Evolutionary conservation across 2,888 invertebrate genomes (phyloP).

Genomic region (Gnatocerus cornutus): DNA sequence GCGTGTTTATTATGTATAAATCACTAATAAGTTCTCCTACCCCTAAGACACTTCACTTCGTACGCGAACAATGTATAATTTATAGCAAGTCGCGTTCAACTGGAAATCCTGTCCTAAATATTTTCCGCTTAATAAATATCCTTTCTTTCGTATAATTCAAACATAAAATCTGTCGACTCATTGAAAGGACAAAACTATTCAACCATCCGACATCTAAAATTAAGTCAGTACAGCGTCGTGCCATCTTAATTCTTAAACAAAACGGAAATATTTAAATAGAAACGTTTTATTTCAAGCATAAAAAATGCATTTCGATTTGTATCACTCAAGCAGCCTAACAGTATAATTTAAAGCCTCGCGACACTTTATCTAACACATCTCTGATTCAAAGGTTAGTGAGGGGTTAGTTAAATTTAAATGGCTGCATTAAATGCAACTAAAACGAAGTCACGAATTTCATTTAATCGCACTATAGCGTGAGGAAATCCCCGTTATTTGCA

Average conservation of each 20-base stretch:
- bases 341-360: background rate
- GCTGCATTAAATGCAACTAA: constrained; percentile 44
- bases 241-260: background rate
- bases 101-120: constrained; percentile 5
- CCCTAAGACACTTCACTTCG: constrained; percentile 15
- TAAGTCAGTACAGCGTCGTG: background rate
- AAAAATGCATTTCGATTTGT: too few relatives aligned
- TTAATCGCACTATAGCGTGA: constrained; percentile 46
- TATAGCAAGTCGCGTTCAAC: constrained; percentile 5
- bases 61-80: constrained; percentile 16
- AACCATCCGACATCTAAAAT: background rate
- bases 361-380: constrained; percentile 24
- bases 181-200: background rate
- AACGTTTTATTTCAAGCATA: background rate
- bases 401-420: constrained; percentile 36
- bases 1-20: constrained; percentile 36
- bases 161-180: constrained; percentile 14
- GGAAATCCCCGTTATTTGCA: constrained; percentile 42
- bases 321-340: too few relatives aligned
- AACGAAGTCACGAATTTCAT: constrained; percentile 41
- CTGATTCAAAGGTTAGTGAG: constrained; percentile 31
- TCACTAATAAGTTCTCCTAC: constrained; percentile 24
- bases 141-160: constrained; percentile 13
- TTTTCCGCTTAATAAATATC: constrained; percentile 8
- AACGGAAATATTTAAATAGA: background rate